phyloP scores from a whole-genome alignment of 2,888 invertebrate species.

The Drosophila antonietae region DNA sequence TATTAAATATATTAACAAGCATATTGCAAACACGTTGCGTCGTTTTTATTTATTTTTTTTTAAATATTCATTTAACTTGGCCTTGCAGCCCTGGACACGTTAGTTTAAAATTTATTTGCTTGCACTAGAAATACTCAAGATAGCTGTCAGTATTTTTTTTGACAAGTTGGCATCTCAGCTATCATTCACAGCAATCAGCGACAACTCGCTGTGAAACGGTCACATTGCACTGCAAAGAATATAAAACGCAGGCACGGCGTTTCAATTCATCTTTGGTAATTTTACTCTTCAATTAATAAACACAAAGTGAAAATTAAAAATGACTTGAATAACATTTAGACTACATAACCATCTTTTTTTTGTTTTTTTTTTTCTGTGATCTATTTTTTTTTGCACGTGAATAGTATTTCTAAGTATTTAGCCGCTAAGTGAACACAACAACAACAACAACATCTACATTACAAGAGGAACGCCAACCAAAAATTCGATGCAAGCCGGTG shows the following conservation, averaged over 20 bases:
- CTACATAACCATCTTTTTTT: constrained; percentile 39
- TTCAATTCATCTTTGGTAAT: constrained; percentile 48
- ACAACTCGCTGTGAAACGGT: constrained; percentile 13
- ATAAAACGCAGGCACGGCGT: constrained; percentile 56
- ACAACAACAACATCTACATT: constrained; percentile 43
- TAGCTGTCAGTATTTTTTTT: neutral
- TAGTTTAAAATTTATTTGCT: neutral
- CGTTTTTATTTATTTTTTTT: neutral
- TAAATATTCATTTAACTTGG: neutral
- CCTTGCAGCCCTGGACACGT: neutral
- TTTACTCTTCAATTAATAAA: constrained; percentile 35
- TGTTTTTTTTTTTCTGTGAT: constrained; percentile 58
- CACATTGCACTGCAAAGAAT: constrained; percentile 46
- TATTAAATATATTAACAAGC: neutral
- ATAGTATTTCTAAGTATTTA: constrained; percentile 63
- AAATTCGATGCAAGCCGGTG: constrained; percentile 30
- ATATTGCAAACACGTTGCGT: neutral
- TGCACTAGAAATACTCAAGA: neutral
- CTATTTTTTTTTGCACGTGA: constrained; percentile 73
- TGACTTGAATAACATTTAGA: constrained; percentile 62
- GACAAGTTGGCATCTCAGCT: constrained; percentile 17
- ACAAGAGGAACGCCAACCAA: constrained; percentile 37
- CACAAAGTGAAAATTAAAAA: constrained; percentile 49
- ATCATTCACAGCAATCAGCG: constrained; percentile 18
- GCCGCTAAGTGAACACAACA: constrained; percentile 62